Base-by-base conservation (phyloP, 2,888 invertebrate species). In the Nomada hirtipes region DNA sequence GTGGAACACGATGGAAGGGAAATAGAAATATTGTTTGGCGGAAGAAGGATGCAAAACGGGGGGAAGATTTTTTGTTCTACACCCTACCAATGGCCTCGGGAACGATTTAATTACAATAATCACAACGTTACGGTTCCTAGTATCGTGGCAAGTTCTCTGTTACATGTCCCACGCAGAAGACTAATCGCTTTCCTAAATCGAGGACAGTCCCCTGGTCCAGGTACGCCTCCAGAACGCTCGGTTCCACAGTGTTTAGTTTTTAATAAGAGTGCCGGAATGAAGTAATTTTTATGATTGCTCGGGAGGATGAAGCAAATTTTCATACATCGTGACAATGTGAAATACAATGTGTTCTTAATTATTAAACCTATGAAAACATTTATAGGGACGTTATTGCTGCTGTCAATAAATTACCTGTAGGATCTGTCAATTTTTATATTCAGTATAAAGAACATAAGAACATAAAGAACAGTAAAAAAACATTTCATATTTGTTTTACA, bases 71-170 rank as follows among this genome's bases (percentile, higher is more conserved):
- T 79, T 82, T 70, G 36, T 36, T 76, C 79, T 83, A 79, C 68
- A 79, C 80, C 79, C 83, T 81, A 79, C 75, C 65, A 61, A 74
- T 84, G 80, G 85, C 86, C 59, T 72, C 63, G 76, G 90, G 89
- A 90, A 90, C 90, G 89, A 91, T 92, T 92, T 93, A 93, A 92
- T 93, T 93, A 93, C 92, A 93, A 93, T 93, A 93, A 93, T 93
- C 91, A 91, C 88, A 88, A 81, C 88, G 84, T 88, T 86, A 87
- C 84, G 88, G 89, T 90, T 91, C 92, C 88, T 76, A 88, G 92
- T 90, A 92, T 90, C 88, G 79, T 67, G 70, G 74, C 64, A 57
- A 70, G 74, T 86, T 74, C 86, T 88, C 63, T 89, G 89, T 89
- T 91, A 90, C 85, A 90, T 89, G 88, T 88, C 89, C 85, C 88